These are phyloP conservation scores for Drosophila pectinifera DNA, from an alignment of 1,140 invertebrate genomes.

Conservation along the genomic window DNA sequence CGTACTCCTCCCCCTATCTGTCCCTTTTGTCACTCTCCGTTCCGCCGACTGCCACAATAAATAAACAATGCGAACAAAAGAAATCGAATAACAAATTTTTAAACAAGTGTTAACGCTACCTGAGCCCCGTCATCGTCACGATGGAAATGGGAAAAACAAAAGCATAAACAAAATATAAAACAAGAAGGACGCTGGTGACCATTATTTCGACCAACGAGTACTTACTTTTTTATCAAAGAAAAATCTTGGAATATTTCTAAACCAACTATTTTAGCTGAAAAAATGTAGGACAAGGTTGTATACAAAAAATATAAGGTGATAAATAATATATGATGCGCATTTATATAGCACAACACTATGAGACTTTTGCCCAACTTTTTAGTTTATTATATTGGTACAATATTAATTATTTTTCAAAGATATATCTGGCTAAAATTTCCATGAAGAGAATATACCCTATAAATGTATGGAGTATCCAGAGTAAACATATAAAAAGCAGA, in stretches of 20 bases:
- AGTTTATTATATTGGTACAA: too few relatives aligned
- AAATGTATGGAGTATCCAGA: not conserved
- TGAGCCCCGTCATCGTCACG: constrained; percentile 53
- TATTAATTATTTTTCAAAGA: too few relatives aligned
- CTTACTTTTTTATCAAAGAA: too few relatives aligned
- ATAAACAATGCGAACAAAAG: constrained; percentile 71
- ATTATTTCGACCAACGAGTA: not conserved
- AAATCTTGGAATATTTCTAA: too few relatives aligned
- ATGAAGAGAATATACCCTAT: not conserved
- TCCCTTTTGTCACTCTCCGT: constrained; percentile 26
- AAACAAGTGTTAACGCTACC: constrained; percentile 81
- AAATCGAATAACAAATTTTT: constrained; percentile 80
- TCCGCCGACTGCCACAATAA: constrained; percentile 48
- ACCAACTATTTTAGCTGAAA: too few relatives aligned
- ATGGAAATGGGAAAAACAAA: constrained; percentile 39
- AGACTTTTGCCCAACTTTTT: too few relatives aligned
- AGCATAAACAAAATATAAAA: constrained; percentile 12
- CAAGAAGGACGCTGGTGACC: not conserved
- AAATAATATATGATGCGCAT: too few relatives aligned
- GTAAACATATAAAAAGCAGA: constrained; percentile 10
- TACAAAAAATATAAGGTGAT: too few relatives aligned
- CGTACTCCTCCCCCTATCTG: constrained; percentile 5
- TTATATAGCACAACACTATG: too few relatives aligned
- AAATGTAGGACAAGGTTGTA: too few relatives aligned
- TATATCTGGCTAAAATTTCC: too few relatives aligned